Percentiles rank a stretch among this genome's conserved stretches.
These are phyloP conservation scores for Notothenia coriiceps DNA, from an alignment of 2,113 vertebrate species.

Conservation along the genomic window DNA sequence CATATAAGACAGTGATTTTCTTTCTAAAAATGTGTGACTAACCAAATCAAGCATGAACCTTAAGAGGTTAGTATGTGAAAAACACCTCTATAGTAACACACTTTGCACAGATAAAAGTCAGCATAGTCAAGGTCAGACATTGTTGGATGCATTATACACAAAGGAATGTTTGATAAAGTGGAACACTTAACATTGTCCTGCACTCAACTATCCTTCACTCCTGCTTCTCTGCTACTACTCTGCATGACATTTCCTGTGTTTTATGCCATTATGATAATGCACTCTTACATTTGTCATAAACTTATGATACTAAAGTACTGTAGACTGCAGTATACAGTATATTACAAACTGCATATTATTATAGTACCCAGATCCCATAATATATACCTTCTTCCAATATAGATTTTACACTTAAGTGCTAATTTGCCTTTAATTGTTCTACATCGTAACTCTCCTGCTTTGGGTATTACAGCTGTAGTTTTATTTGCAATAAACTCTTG, in stretches of 20 bases:
- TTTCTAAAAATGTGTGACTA: no score
- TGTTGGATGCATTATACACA: no score
- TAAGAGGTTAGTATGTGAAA: no score
- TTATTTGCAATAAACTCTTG: background rate
- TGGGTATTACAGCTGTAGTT: background rate
- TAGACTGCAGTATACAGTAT: background rate
- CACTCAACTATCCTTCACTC: background rate
- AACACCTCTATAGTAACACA: no score
- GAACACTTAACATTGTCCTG: no score
- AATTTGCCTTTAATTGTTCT: constrained; percentile 5
- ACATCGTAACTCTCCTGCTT: background rate
- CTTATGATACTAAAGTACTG: background rate
- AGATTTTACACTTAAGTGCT: background rate
- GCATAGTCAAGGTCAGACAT: no score
- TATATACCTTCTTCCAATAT: constrained; percentile 1
- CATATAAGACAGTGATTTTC: no score
- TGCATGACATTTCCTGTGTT: background rate
- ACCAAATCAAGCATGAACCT: no score
- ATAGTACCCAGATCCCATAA: background rate
- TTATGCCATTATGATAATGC: background rate
- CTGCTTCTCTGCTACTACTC: background rate
- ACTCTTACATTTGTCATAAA: background rate
- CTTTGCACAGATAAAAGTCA: no score
- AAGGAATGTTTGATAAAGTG: no score
- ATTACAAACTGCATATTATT: background rate